Conservation (phyloP, 2,113 vertebrate genomes). For the Engystomops pustulosus region DNA sequence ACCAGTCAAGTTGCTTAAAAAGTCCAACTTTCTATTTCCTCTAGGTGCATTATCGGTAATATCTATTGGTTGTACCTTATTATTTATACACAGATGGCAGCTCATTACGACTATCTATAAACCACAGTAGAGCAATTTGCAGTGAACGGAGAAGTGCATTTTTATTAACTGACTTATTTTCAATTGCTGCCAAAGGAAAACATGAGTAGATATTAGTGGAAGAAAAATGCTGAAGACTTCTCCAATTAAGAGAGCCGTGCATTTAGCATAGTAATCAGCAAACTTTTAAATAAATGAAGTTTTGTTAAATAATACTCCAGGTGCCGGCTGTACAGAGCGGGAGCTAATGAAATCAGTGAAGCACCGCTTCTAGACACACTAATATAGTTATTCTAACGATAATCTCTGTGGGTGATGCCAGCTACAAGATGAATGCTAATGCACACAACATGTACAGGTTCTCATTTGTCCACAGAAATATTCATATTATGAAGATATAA, state of each 20-base stretch:
- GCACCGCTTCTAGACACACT: conserved; percentile 48
- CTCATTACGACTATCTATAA: conserved; percentile 48
- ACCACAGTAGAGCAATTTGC: conserved; percentile 50
- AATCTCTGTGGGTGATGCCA: conserved; percentile 32
- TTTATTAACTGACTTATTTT: conserved; percentile 42
- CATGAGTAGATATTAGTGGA: conserved; percentile 30
- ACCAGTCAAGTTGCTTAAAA: conserved; percentile 18
- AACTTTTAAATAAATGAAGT: conserved; percentile 64
- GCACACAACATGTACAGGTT: neutral
- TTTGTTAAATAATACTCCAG: conserved; percentile 67
- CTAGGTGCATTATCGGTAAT: conserved; percentile 41
- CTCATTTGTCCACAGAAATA: neutral
- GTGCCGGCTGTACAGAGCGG: conserved; percentile 60
- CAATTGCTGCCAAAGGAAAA: conserved; percentile 48
- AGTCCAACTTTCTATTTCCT: conserved; percentile 17
- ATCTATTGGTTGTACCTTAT: conserved; percentile 27
- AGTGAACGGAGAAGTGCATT: conserved; percentile 40
- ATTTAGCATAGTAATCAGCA: conserved; percentile 68
- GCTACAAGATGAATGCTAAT: conserved; percentile 46
- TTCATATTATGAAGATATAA: neutral
- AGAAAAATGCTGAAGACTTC: conserved; percentile 28
- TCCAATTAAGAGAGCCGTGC: conserved; percentile 66
- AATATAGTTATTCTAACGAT: conserved; percentile 52
- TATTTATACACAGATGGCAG: conserved; percentile 47
- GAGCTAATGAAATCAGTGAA: conserved; percentile 50